Conservation (phyloP, 2,888 invertebrate genomes). For the Laothoe populi region DNA sequence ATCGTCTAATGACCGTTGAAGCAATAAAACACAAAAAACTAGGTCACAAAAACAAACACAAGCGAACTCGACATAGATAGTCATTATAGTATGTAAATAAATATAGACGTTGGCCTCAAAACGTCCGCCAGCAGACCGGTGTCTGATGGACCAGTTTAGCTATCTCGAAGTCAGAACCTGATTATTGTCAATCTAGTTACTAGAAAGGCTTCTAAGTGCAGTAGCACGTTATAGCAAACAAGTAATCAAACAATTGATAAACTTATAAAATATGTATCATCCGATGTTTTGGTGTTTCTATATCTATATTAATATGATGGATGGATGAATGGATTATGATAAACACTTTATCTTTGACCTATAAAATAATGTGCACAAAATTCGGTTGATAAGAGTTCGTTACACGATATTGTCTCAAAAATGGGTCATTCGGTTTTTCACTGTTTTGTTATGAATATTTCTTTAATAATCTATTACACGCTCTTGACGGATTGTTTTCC, state of each 20-base stretch:
- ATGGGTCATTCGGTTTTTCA: background rate
- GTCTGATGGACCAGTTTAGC: conserved; percentile 8
- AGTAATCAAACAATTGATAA: background rate
- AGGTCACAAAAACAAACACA: background rate
- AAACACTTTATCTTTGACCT: conserved; percentile 33
- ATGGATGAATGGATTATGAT: conserved; percentile 32
- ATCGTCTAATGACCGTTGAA: background rate
- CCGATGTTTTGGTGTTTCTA: conserved; percentile 15
- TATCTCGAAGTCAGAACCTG: background rate
- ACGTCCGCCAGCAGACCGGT: background rate
- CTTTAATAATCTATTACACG: background rate
- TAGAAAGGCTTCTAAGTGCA: background rate
- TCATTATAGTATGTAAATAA: background rate
- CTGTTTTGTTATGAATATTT: background rate
- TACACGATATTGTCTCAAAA: conserved; percentile 45
- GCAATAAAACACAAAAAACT: background rate
- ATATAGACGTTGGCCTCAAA: conserved; percentile 19
- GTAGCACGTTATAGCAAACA: background rate
- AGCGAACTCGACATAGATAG: background rate
- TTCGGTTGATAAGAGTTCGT: conserved; percentile 38
- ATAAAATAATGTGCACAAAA: conserved; percentile 29
- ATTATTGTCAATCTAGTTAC: conserved; percentile 2
- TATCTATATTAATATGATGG: conserved; percentile 21
- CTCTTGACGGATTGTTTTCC: too few relatives aligned
- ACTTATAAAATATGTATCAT: background rate